These are phyloP conservation scores for Tetrax tetrax DNA, from an alignment of 2,113 vertebrate species.

Conservation along the genomic window DNA sequence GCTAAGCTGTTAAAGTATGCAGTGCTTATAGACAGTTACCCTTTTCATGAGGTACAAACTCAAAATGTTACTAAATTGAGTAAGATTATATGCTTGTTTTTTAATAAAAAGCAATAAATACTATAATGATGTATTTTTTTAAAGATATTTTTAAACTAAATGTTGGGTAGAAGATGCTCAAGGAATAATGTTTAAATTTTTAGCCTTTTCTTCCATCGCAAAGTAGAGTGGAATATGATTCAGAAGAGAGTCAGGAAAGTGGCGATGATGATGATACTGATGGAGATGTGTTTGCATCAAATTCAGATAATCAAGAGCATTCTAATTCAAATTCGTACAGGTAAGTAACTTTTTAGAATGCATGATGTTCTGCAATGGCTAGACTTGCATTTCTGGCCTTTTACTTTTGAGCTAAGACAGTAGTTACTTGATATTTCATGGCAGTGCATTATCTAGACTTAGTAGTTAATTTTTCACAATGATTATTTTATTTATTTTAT, in stretches of 20 bases:
- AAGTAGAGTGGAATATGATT: conserved; percentile 89
- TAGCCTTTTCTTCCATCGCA: conserved; percentile 86
- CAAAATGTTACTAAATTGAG: background rate
- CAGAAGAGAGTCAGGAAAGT: conserved; percentile 91
- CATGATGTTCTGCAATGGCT: background rate
- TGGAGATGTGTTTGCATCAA: conserved; percentile 79
- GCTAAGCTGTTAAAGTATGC: background rate
- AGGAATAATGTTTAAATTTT: background rate
- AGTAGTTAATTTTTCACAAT: background rate
- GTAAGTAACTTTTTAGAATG: conserved; percentile 60
- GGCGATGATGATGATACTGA: conserved; percentile 82
- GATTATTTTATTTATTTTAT: background rate
- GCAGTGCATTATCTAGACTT: background rate
- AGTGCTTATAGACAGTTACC: accelerated
- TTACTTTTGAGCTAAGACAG: background rate
- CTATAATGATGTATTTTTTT: background rate
- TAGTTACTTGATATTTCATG: background rate
- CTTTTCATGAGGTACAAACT: background rate
- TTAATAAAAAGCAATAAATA: background rate
- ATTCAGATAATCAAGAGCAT: conserved; percentile 85
- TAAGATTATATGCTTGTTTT: background rate
- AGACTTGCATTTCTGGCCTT: background rate
- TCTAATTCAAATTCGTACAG: conserved; percentile 97
- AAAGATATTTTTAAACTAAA: background rate
- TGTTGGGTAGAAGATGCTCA: background rate